These are phyloP conservation scores for Melitaea athalia DNA, from an alignment of 2,888 invertebrate species.

Conservation along the genomic window DNA sequence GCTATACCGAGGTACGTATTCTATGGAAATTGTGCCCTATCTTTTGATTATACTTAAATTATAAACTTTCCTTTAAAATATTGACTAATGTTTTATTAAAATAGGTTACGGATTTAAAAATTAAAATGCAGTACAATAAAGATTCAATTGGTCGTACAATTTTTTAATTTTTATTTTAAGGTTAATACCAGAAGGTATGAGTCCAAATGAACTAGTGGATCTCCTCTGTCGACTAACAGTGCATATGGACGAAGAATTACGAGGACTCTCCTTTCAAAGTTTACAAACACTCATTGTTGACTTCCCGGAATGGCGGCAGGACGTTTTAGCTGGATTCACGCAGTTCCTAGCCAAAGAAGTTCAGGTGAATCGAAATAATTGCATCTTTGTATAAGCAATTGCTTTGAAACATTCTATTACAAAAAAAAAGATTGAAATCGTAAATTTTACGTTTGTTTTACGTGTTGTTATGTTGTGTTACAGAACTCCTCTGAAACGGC, in stretches of 20 bases:
- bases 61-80: too few species aligned
- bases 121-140: not conserved
- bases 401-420: too few species aligned
- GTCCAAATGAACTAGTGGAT: constrained; percentile 95
- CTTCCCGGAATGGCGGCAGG: constrained; percentile 98
- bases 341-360: constrained; percentile 97
- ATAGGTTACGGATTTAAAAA: not conserved
- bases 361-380: constrained; percentile 59
- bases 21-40: too few species aligned
- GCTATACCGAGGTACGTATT: constrained; percentile 89
- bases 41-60: too few species aligned
- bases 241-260: constrained; percentile 98
- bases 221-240: constrained; percentile 96
- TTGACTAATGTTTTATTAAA: too few species aligned
- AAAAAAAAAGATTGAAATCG: too few species aligned
- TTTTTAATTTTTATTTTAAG: constrained; percentile 65
- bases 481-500: too few species aligned
- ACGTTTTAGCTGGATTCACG: constrained; percentile 96
- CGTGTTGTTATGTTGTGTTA: too few species aligned
- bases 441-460: too few species aligned
- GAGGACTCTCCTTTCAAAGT: constrained; percentile 96
- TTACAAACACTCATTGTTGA: constrained; percentile 97
- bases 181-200: constrained; percentile 98
- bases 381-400: not conserved
- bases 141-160: not conserved